Percentiles rank a stretch among this genome's conserved stretches.
These are phyloP conservation scores for Tenthredo mesomela DNA, from an alignment of 2,888 invertebrate genomes.

Conservation along the genomic window DNA sequence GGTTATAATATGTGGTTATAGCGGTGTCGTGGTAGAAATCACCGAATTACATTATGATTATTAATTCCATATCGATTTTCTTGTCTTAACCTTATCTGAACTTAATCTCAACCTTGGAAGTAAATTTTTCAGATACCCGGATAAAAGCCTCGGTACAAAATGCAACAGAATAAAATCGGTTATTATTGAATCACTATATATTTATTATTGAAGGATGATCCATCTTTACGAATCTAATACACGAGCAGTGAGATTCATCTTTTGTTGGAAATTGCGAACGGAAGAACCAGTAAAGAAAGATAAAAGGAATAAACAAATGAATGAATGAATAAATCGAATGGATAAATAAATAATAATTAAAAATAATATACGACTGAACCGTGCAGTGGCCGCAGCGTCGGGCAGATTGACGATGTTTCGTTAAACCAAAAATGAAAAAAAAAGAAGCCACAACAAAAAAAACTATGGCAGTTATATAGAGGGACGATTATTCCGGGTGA, in stretches of 20 bases:
- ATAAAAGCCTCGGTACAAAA: background rate
- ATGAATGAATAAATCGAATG: background rate
- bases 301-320: background rate
- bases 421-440: background rate
- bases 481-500: constrained; percentile 71
- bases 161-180: background rate
- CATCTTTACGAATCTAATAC: background rate
- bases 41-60: background rate
- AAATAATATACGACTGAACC: background rate
- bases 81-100: background rate
- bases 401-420: constrained; percentile 34
- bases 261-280: background rate
- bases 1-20: background rate
- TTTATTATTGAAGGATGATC: background rate
- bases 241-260: background rate
- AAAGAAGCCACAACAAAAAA: background rate
- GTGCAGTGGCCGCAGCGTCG: background rate
- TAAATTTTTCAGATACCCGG: background rate
- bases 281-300: too few relatives aligned
- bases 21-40: constrained; percentile 2
- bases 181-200: too few relatives aligned
- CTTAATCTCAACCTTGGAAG: background rate
- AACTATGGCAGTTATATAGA: constrained; percentile 61
- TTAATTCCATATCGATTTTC: background rate
- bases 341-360: background rate